These are phyloP conservation scores for Onychomys arenicola DNA, from an alignment of 2,797 vertebrate species.

Conservation along the genomic window DNA sequence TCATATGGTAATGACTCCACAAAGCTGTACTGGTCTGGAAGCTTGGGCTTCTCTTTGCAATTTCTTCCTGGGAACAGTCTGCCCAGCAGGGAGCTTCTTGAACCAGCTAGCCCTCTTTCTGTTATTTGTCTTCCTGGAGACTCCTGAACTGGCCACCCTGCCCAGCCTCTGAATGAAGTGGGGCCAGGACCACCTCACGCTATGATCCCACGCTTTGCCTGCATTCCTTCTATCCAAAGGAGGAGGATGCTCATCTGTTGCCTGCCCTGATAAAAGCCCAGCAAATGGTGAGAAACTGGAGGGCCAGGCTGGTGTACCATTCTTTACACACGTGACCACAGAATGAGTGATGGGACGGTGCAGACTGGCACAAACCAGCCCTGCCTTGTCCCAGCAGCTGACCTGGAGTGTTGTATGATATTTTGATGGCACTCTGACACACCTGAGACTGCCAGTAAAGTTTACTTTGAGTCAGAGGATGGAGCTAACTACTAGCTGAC, in stretches of 20 bases:
- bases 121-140: neutral
- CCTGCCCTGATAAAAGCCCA: neutral
- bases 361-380: neutral
- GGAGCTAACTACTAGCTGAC: too few relatives aligned
- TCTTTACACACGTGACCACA: neutral
- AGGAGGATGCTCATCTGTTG: neutral
- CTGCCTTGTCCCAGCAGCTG: neutral
- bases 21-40: accelerated
- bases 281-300: neutral
- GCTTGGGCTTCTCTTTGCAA: neutral
- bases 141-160: slow-evolving; percentile 62
- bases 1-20: accelerated
- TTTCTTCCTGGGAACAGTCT: neutral
- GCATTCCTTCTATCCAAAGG: neutral
- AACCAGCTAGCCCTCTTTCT: neutral
- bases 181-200: neutral
- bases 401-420: too few relatives aligned
- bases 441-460: too few relatives aligned
- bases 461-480: too few relatives aligned
- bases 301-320: neutral
- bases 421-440: too few relatives aligned
- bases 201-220: neutral
- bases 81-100: neutral
- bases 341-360: accelerated
- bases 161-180: accelerated